Conservation (phyloP, 2,888 invertebrate genomes). For the Standfussiana lucernea region DNA sequence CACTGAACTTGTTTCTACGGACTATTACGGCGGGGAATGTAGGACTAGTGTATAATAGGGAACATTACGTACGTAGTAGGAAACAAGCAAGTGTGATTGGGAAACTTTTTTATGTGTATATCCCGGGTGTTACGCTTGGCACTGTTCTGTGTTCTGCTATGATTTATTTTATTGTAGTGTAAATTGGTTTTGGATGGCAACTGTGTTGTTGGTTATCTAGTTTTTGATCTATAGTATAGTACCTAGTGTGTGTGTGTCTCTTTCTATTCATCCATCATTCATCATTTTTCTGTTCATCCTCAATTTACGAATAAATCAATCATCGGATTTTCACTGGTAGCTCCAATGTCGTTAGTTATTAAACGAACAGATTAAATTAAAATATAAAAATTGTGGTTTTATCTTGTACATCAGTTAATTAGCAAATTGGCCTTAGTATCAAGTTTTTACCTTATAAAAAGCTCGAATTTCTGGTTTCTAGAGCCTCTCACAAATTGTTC, state of each 20-base stretch:
- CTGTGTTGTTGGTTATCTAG: conserved; percentile 22
- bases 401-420: conserved; percentile 1
- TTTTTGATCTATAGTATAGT: not conserved
- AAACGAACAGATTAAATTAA: not conserved
- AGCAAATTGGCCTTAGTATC: not conserved
- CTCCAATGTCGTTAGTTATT: too few species aligned
- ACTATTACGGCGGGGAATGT: conserved; percentile 55
- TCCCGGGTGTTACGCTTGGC: conserved; percentile 42
- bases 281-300: too few species aligned
- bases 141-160: conserved; percentile 45
- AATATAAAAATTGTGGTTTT: not conserved
- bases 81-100: conserved; percentile 72
- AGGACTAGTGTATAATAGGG: conserved; percentile 62
- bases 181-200: conserved; percentile 56
- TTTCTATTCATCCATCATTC: too few species aligned
- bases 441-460: not conserved
- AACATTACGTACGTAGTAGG: conserved; percentile 52
- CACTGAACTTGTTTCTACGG: conserved; percentile 55
- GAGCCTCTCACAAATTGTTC: not conserved
- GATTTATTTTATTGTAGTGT: conserved; percentile 69
- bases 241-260: not conserved
- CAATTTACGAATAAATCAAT: too few species aligned
- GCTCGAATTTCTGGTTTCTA: conserved; percentile 2
- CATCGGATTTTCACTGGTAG: too few species aligned
- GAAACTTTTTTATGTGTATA: conserved; percentile 70